These are phyloP conservation scores for Temnothorax nylanderi DNA, from an alignment of 1,140 invertebrate species.

Conservation along the genomic window DNA sequence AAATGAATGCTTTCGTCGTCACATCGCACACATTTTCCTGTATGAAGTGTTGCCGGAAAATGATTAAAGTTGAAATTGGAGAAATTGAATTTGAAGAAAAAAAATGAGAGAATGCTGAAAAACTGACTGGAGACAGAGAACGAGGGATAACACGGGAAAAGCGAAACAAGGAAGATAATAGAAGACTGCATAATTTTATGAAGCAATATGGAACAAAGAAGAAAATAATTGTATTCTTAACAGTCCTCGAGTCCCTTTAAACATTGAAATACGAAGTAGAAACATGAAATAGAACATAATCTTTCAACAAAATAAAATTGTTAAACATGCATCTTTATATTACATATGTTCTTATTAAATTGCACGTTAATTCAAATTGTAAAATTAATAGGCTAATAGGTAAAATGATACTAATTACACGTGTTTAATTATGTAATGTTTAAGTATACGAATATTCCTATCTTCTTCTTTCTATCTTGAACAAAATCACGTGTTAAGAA, in stretches of 20 bases:
- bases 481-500: not conserved
- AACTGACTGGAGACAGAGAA: not conserved
- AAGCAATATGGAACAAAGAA: slow-evolving; percentile 26
- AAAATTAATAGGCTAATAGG: not conserved
- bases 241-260: not conserved
- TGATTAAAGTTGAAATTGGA: not conserved
- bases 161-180: not conserved
- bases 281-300: not conserved
- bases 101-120: not conserved
- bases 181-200: not conserved
- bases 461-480: not conserved
- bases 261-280: not conserved
- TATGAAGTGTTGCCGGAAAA: not conserved
- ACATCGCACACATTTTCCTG: slow-evolving; percentile 31
- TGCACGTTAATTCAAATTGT: not conserved
- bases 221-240: not conserved
- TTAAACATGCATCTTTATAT: not conserved
- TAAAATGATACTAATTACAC: not conserved
- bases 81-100: slow-evolving; percentile 11
- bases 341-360: not conserved
- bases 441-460: not conserved
- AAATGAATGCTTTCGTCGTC: not conserved
- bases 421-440: not conserved
- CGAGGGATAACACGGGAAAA: not conserved
- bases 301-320: not conserved